Conservation (phyloP, 92 coral and sea anemone genomes). For the Micromussa lordhowensis region DNA sequence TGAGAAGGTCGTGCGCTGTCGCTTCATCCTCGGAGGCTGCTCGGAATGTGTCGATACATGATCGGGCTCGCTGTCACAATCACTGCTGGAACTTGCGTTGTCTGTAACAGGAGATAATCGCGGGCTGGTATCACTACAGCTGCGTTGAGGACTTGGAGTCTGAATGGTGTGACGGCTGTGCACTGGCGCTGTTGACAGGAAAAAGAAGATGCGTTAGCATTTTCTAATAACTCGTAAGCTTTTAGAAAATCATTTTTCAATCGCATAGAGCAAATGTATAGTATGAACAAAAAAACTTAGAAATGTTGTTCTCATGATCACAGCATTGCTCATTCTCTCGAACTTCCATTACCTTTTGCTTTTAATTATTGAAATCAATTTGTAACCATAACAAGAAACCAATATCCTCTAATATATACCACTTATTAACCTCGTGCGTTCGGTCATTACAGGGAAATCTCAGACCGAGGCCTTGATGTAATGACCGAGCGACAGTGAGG, state of each 20-base stretch:
- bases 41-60: background rate
- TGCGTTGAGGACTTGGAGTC: background rate
- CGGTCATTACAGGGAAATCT: no score
- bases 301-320: background rate
- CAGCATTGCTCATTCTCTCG: no score
- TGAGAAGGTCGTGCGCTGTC: conserved; percentile 18
- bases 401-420: no score
- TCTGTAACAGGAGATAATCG: background rate
- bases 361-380: no score
- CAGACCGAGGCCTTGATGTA: no score
- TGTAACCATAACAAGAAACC: no score
- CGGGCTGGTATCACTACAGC: background rate
- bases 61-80: conserved; percentile 1
- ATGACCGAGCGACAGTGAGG: no score
- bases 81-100: background rate
- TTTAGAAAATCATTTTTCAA: no score
- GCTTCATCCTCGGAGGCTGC: background rate
- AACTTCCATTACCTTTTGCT: no score
- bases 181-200: background rate
- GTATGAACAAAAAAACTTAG: background rate
- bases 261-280: background rate
- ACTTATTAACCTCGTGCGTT: no score
- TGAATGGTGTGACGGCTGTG: background rate
- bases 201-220: background rate
- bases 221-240: background rate